These are phyloP conservation scores for Synergus itoensis DNA, from an alignment of 2,888 invertebrate species.

Conservation along the genomic window DNA sequence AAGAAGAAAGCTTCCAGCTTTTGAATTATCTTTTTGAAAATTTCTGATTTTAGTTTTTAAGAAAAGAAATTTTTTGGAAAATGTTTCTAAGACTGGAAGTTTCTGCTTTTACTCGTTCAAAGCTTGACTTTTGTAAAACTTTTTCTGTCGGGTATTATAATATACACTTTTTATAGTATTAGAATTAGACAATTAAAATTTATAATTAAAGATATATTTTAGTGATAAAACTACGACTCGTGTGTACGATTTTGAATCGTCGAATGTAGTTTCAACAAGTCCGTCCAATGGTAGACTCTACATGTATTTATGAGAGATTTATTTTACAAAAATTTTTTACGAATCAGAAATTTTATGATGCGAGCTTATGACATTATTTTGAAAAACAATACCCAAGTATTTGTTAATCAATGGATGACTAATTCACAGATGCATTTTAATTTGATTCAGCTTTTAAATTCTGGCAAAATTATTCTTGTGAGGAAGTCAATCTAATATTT, in stretches of 20 bases:
- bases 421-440: neutral
- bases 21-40: neutral
- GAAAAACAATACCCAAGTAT: neutral
- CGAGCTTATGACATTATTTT: neutral
- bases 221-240: neutral
- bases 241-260: constrained; percentile 2
- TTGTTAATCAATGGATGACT: neutral
- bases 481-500: neutral
- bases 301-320: constrained; percentile 2
- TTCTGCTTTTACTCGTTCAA: neutral
- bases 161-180: neutral
- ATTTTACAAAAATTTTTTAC: neutral
- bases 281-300: constrained; percentile 25
- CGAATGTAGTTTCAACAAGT: constrained; percentile 8
- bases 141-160: neutral
- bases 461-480: neutral
- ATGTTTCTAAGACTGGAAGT: neutral
- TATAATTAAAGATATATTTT: neutral
- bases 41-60: neutral
- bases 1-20: neutral
- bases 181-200: neutral
- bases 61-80: neutral
- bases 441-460: neutral
- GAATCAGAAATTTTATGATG: neutral
- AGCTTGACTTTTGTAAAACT: neutral